Percentiles rank a stretch among this genome's conserved stretches.
Evolutionary conservation across 2,888 invertebrate genomes (phyloP).

Genomic region (Myopa tessellatipennis): DNA sequence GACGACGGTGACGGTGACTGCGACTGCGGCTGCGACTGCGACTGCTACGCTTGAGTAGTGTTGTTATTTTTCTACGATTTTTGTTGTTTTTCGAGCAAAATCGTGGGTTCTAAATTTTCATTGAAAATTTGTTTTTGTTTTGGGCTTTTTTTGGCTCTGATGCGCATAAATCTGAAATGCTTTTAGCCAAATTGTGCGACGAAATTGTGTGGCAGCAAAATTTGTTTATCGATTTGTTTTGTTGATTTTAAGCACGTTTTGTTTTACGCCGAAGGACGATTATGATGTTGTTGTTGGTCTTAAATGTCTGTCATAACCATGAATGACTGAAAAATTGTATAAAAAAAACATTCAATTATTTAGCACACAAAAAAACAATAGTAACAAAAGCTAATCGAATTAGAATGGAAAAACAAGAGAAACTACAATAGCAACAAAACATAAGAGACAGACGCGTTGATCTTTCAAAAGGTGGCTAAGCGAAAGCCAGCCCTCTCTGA

Average conservation of each 20-base stretch:
- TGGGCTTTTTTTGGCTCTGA: background rate
- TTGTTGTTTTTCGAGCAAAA: background rate
- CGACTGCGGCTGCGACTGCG: no score
- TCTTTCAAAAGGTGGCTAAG: no score
- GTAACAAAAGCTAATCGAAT: background rate
- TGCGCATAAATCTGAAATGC: background rate
- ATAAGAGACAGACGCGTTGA: no score
- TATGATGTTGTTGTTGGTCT: background rate
- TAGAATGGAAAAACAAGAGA: no score
- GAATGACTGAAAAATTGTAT: background rate
- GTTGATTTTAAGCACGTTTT: background rate
- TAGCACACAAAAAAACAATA: background rate
- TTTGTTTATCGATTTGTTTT: conserved; percentile 1
- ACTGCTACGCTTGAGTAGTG: no score
- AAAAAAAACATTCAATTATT: background rate
- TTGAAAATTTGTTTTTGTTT: background rate
- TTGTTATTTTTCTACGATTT: background rate
- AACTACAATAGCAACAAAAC: no score
- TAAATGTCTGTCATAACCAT: background rate
- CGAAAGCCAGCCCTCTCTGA: no score
- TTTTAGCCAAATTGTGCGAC: conserved; percentile 17
- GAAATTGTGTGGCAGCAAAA: no score
- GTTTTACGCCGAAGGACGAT: background rate
- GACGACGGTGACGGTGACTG: no score
- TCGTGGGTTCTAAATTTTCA: background rate